A percentile compares a stretch with the other conserved stretches of the same genome.
phyloP scores from a whole-genome alignment of 2,888 invertebrate species.

The Physocephala rufipes region DNA sequence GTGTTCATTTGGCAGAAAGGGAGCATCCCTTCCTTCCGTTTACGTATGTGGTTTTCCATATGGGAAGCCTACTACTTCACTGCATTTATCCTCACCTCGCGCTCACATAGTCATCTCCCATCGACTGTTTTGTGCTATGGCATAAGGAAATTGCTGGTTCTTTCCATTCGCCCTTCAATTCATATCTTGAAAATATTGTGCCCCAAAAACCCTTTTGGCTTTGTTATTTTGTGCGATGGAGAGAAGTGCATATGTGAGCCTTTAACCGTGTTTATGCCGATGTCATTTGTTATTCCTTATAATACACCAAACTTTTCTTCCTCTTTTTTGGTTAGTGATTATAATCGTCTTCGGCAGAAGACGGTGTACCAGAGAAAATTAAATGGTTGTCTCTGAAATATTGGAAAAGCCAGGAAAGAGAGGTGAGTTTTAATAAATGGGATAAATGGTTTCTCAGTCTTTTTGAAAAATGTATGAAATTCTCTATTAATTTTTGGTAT shows the following conservation, averaged over 20 bases:
- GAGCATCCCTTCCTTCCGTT: neutral
- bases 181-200: neutral
- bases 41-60: neutral
- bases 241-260: slow-evolving; percentile 20
- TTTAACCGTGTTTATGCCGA: slow-evolving; percentile 20
- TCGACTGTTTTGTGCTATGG: neutral
- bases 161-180: neutral
- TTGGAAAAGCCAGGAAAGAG: too few species aligned
- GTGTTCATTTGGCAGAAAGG: slow-evolving; percentile 8
- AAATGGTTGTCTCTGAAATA: too few species aligned
- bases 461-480: too few species aligned
- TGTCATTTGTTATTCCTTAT: slow-evolving; percentile 52
- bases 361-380: too few species aligned
- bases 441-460: too few species aligned
- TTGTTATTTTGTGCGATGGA: slow-evolving; percentile 23
- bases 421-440: too few species aligned
- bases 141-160: neutral
- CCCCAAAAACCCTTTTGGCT: too few species aligned
- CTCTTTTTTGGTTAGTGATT: neutral
- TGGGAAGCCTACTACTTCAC: too few species aligned
- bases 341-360: too few species aligned
- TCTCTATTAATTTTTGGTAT: too few species aligned
- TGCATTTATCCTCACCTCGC: neutral
- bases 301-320: slow-evolving; percentile 44
- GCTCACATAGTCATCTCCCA: neutral